A percentile compares a stretch with the other conserved stretches of the same genome.
These are phyloP conservation scores for Indicator maculatus DNA, from an alignment of 2,113 vertebrate species.

Conservation along the genomic window DNA sequence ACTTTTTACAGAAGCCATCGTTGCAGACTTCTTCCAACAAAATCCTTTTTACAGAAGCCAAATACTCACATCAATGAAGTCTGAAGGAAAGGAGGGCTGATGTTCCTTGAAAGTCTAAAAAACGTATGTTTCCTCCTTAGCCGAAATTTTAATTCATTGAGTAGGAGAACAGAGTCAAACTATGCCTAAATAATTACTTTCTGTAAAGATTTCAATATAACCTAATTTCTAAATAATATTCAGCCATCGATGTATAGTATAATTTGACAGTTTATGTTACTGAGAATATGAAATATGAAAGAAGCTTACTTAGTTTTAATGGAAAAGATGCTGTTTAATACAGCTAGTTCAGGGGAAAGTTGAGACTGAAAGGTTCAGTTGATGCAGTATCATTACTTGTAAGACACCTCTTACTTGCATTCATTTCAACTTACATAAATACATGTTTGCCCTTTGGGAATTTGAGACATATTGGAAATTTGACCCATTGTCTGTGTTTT, in stretches of 20 bases:
- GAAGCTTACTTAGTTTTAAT: background rate
- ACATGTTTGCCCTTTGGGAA: background rate
- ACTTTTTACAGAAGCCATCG: background rate
- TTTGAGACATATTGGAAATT: background rate
- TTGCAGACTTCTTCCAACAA: background rate
- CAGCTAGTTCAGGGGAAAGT: background rate
- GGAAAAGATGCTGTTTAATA: background rate
- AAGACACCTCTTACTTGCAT: rapidly evolving
- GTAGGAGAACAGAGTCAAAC: background rate
- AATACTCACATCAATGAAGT: background rate
- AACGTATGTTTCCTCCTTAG: background rate
- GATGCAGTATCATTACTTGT: background rate
- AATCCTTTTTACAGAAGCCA: rapidly evolving
- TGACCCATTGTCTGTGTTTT: rapidly evolving
- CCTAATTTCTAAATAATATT: background rate
- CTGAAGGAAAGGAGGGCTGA: background rate
- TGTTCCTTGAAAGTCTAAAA: background rate
- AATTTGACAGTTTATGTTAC: background rate
- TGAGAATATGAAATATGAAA: background rate
- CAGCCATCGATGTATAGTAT: background rate
- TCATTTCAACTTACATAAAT: background rate
- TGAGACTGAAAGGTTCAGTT: background rate
- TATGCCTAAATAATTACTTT: background rate
- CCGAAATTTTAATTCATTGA: background rate
- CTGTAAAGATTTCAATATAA: background rate